A percentile compares a stretch with the other conserved stretches of the same genome.
Evolutionary conservation across 2,888 invertebrate species (phyloP).

Genomic region (Spodoptera picta): DNA sequence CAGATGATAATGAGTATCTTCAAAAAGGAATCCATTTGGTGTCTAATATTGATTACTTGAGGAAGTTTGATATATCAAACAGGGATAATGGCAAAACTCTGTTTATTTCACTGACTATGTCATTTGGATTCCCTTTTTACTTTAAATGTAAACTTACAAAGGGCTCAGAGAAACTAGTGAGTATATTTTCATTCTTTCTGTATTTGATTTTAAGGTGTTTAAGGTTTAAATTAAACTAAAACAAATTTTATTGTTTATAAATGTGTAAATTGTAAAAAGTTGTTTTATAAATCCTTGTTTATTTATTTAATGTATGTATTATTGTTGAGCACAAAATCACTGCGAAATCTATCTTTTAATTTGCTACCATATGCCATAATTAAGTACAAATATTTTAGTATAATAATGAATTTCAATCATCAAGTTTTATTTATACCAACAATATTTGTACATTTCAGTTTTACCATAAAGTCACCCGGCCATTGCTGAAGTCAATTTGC

Average conservation of each 20-base stretch:
- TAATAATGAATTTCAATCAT: no score
- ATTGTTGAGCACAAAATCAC: no score
- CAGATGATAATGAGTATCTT: constrained; percentile 62
- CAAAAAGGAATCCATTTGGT: constrained; percentile 69
- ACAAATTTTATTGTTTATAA: background rate
- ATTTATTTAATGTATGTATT: no score
- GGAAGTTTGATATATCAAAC: constrained; percentile 56
- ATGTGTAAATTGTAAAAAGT: background rate
- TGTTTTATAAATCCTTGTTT: no score
- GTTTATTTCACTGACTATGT: constrained; percentile 59
- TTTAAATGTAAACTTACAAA: constrained; percentile 64
- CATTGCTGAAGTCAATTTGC: constrained; percentile 76
- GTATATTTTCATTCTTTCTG: constrained; percentile 31
- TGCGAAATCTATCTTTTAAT: no score
- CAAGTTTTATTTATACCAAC: no score
- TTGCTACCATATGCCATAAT: no score
- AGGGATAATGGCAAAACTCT: constrained; percentile 54
- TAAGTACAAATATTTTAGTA: no score
- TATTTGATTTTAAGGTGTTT: background rate
- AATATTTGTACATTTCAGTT: constrained; percentile 65
- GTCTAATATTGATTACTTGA: constrained; percentile 63
- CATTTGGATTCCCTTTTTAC: constrained; percentile 67
- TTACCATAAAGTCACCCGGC: constrained; percentile 71
- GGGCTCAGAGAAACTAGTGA: constrained; percentile 72
- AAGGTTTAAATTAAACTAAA: no score